Evolutionary conservation across 2,797 vertebrate species (phyloP).

Genomic region (Ceyx erithaca): DNA sequence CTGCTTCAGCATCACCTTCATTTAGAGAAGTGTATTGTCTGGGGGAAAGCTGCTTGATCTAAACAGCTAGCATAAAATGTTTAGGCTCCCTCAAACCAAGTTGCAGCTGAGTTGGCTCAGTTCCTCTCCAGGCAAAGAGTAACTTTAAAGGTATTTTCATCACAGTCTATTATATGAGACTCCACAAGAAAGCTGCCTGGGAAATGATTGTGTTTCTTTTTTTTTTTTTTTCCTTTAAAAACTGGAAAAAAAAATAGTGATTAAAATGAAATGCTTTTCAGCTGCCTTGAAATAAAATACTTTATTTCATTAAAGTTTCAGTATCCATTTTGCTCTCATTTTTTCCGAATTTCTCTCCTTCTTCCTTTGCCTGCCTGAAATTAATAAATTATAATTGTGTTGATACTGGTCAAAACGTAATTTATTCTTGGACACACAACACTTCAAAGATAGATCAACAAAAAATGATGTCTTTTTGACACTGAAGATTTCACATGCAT

Average conservation of each 20-base stretch:
- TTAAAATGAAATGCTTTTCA: not conserved
- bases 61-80: not conserved
- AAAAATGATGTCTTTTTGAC: constrained; percentile 1
- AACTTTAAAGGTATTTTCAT: not conserved
- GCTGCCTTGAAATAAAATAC: not conserved
- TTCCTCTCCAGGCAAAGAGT: not conserved
- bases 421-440: constrained; percentile 26
- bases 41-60: not conserved
- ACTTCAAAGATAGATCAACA: not conserved
- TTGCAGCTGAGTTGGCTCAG: not conserved
- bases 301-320: not conserved
- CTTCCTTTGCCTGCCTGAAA: constrained; percentile 15
- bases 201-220: not conserved
- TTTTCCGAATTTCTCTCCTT: not conserved
- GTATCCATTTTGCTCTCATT: not conserved
- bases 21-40: not conserved
- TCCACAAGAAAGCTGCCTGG: not conserved
- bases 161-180: not conserved
- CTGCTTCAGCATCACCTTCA: not conserved
- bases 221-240: not conserved
- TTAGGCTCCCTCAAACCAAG: not conserved
- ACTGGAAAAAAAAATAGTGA: not conserved
- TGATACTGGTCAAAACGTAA: not conserved
- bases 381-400: not conserved
- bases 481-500: not conserved